Base-by-base conservation (phyloP, 2,113 vertebrate genomes). In the Mastomys natalensis region DNA sequence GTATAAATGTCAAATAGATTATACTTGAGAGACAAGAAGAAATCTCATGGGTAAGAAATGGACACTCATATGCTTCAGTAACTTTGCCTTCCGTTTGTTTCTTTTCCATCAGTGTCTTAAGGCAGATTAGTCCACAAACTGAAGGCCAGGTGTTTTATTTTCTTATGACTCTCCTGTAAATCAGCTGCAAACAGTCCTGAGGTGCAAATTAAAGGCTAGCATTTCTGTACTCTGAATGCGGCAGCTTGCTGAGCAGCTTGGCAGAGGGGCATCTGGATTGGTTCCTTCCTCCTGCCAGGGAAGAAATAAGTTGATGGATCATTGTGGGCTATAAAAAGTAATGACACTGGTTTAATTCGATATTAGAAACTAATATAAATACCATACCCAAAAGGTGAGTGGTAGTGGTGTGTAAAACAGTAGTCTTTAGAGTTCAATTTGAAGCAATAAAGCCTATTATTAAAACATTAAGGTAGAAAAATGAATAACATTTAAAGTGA, bases 361-460 rank as follows among this genome's bases (percentile, higher is more conserved):
- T 16, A 84, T 73, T 85, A 43, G 87, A 68, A 94, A 37, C 24
- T n/a, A 66, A 29, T 89, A 94, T 89, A 95, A 92, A 86, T 43
- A 80, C 51, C 9, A 91, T 91, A 84, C 7, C 45, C 13, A 85
- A 89, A 89, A 9, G 21, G 77, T 64, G 77, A 91, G 15, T 19
- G 43, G 62, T 68, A 29, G 11, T 68, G 1, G 26, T n/a, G 12
- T 92, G 19, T 53, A 86, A 95, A 89, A 89, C 45, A 92, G 43
- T 86, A 86, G 24, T 58, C 31, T 92, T 94, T 68, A 85, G n/a
- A 91, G 53, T 24, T 95, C 68, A 93, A 55, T 77, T 93, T 64
- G 43, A 93, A 91, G 43, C 37, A 84, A 84, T 64, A 91, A 95
- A 95, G 53, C 7, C n/a, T 53, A 55, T 91, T 76, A 95, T 73